Evolutionary conservation across 2,888 invertebrate genomes (phyloP).

Genomic region (Apamea crenata): DNA sequence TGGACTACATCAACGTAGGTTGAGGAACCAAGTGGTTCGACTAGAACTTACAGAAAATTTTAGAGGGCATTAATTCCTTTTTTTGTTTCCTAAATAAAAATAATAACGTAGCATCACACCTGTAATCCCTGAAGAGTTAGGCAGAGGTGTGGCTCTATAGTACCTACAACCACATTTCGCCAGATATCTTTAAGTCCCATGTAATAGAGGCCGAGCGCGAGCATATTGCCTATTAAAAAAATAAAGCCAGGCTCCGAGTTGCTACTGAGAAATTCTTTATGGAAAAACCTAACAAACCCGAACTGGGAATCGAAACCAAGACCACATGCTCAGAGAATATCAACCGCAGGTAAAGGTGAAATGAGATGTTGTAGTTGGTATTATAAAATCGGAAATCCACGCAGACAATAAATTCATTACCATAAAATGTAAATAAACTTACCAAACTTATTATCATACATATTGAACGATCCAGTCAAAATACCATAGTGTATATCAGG

Average conservation of each 20-base stretch:
- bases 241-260: neutral
- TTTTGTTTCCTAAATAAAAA: neutral
- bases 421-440: constrained; percentile 19
- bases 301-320: neutral
- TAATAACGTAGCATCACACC: neutral
- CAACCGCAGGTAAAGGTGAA: neutral
- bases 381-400: neutral
- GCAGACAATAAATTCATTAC: neutral
- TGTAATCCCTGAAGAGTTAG: neutral
- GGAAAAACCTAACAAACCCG: neutral
- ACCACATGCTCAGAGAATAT: neutral
- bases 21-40: neutral
- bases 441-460: constrained; percentile 85
- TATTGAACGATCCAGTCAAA: constrained; percentile 83
- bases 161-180: neutral
- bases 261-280: neutral
- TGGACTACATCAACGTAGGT: neutral
- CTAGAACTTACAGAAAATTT: neutral
- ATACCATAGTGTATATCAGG: constrained; percentile 84
- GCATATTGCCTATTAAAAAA: too few species aligned
- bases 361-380: neutral
- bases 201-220: neutral
- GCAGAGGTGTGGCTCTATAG: neutral
- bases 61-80: neutral
- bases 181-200: neutral